phyloP scores from a whole-genome alignment of 2,113 vertebrate species.

The Rhegmatorhina hoffmannsi region DNA sequence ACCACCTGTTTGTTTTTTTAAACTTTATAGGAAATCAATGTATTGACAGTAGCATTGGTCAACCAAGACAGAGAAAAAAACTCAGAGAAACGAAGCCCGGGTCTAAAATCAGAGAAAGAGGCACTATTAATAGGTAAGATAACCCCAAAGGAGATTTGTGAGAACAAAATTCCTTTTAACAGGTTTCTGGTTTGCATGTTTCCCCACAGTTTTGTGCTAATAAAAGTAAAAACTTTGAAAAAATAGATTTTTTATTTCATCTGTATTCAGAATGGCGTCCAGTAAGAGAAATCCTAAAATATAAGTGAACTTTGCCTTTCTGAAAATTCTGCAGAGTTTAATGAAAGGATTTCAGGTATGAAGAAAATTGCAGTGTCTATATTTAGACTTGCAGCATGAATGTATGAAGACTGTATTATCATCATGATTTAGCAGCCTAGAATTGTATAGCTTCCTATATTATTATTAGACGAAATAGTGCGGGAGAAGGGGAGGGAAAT shows the following conservation, averaged over 20 bases:
- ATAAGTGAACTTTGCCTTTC: neutral
- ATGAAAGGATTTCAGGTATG: neutral
- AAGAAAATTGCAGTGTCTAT: neutral
- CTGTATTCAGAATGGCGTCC: neutral
- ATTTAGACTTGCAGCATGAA: neutral
- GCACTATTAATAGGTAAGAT: conserved; percentile 88
- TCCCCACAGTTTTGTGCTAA: neutral
- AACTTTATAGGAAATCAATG: conserved; percentile 82
- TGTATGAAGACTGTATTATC: neutral
- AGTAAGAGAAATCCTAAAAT: neutral
- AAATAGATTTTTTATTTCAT: rapidly evolving
- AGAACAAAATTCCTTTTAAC: neutral
- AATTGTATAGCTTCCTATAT: neutral
- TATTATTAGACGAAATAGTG: neutral
- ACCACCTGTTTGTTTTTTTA: conserved; percentile 46
- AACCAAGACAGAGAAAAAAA: conserved; percentile 83
- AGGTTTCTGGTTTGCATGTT: neutral
- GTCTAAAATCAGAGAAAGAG: conserved; percentile 88
- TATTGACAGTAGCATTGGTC: conserved; percentile 79
- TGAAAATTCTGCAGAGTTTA: neutral
- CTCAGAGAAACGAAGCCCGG: conserved; percentile 75
- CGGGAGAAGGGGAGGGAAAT: neutral
- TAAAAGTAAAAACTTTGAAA: neutral
- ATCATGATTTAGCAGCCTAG: neutral
- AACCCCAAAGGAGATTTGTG: neutral